These are phyloP conservation scores for Zosterops japonicus DNA, from an alignment of 2,113 vertebrate species.

Conservation along the genomic window DNA sequence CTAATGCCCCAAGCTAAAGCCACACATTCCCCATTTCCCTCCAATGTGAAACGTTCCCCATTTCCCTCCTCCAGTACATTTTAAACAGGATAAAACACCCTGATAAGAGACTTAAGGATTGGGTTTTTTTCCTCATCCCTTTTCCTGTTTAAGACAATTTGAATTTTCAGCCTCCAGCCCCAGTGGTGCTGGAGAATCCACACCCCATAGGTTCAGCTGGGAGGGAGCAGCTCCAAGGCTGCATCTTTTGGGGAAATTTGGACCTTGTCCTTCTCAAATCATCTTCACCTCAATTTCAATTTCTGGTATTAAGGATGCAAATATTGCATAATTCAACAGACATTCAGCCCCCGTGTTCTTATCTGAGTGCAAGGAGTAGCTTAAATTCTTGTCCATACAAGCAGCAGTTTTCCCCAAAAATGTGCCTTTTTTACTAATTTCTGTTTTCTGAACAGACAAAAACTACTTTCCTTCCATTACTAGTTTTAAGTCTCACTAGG, in stretches of 20 bases:
- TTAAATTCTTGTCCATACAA: background rate
- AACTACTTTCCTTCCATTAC: background rate
- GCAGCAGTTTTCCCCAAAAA: background rate
- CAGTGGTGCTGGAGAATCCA: accelerated
- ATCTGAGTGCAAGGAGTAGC: background rate
- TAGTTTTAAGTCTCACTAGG: background rate
- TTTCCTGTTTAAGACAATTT: background rate
- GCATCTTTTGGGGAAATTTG: background rate
- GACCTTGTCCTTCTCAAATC: background rate
- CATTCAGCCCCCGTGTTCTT: accelerated
- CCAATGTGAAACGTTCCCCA: too few relatives aligned
- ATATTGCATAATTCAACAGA: background rate
- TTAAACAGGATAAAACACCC: background rate
- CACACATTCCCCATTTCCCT: background rate
- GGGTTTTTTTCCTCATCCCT: background rate
- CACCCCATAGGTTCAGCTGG: background rate
- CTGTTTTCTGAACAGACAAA: background rate
- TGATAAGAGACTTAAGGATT: background rate
- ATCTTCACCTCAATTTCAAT: background rate
- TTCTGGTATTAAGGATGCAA: background rate
- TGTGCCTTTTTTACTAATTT: accelerated
- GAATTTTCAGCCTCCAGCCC: background rate
- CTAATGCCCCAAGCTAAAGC: background rate
- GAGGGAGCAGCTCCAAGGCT: background rate
- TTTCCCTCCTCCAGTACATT: background rate